These are phyloP conservation scores for Rhinolophus sinicus DNA, from an alignment of 2,113 vertebrate species.

Conservation along the genomic window DNA sequence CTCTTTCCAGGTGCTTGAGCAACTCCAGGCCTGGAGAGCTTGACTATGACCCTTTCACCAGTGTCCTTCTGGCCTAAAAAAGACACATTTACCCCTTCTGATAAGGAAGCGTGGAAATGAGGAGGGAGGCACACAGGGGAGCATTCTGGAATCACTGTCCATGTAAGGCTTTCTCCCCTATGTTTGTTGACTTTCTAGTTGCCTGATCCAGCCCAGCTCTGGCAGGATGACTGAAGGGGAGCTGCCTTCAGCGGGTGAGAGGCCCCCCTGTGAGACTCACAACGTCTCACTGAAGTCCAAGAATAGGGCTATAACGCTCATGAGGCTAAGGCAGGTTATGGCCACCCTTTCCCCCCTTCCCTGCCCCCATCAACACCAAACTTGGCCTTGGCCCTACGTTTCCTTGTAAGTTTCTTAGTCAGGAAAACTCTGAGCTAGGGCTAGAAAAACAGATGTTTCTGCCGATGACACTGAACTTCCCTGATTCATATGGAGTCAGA, in stretches of 20 bases:
- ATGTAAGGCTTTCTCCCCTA: background rate
- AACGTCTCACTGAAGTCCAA: background rate
- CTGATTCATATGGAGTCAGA: fast-evolving
- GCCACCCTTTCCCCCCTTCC: slow-evolving; percentile 19
- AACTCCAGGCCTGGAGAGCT: background rate
- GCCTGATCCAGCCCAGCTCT: background rate
- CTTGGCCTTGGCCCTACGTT: slow-evolving; percentile 55
- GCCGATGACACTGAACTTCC: slow-evolving; percentile 49
- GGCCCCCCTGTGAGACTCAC: slow-evolving; percentile 45
- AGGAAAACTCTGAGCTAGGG: slow-evolving; percentile 57
- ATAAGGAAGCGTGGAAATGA: background rate
- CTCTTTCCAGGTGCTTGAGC: slow-evolving; percentile 17
- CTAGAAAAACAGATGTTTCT: slow-evolving; percentile 73
- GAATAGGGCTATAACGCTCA: slow-evolving; percentile 72
- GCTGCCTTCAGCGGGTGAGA: background rate
- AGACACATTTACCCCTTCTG: background rate
- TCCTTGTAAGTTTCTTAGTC: slow-evolving; percentile 73
- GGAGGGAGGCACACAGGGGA: background rate
- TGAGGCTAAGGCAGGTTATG: background rate
- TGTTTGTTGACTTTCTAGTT: background rate
- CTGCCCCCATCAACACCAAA: background rate
- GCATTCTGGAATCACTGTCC: background rate
- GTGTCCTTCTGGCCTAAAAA: slow-evolving; percentile 3
- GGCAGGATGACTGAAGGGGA: background rate
- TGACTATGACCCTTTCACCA: background rate